Percentiles rank a stretch among this genome's conserved stretches.
These are phyloP conservation scores for Gadus chalcogrammus DNA, from an alignment of 2,113 vertebrate species.

Conservation along the genomic window DNA sequence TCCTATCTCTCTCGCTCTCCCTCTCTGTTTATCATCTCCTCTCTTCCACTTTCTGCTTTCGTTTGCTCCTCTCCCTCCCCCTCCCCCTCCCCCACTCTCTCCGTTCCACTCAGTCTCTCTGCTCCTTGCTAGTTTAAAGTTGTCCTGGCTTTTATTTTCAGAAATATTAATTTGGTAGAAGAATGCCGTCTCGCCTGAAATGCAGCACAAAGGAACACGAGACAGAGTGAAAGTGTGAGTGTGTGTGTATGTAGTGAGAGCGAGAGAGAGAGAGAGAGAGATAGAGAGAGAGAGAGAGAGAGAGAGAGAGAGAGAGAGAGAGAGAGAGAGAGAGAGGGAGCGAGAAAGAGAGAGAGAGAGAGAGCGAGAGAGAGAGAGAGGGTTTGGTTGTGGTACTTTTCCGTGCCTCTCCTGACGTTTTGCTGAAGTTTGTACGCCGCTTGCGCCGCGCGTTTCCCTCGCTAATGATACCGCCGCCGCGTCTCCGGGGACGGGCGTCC, in stretches of 20 bases:
- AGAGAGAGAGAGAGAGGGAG: constrained; percentile 49
- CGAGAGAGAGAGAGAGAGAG: constrained; percentile 20
- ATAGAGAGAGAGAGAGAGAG: neutral
- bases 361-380: constrained; percentile 29
- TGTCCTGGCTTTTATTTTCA: constrained; percentile 83
- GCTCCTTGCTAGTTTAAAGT: constrained; percentile 75
- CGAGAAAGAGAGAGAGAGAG: constrained; percentile 35
- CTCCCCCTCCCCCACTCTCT: no score
- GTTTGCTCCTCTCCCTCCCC: no score
- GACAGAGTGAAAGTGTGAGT: constrained; percentile 44
- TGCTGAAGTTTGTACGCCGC: constrained; percentile 82
- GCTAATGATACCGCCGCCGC: constrained; percentile 78
- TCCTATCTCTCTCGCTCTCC: neutral
- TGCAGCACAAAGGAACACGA: constrained; percentile 61
- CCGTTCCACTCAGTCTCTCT: constrained; percentile 8
- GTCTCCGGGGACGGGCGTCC: constrained; percentile 77
- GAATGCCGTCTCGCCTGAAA: constrained; percentile 61
- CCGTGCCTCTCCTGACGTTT: constrained; percentile 75
- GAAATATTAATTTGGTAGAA: constrained; percentile 81
- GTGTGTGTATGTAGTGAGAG: constrained; percentile 21
- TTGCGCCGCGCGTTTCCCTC: constrained; percentile 75
- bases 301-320: constrained; percentile 43
- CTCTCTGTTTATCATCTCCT: no score
- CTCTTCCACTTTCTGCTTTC: no score
- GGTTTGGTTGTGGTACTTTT: constrained; percentile 66